Evolutionary conservation across 1,140 invertebrate genomes (phyloP).

Genomic region (Aporrectodea caliginosa): DNA sequence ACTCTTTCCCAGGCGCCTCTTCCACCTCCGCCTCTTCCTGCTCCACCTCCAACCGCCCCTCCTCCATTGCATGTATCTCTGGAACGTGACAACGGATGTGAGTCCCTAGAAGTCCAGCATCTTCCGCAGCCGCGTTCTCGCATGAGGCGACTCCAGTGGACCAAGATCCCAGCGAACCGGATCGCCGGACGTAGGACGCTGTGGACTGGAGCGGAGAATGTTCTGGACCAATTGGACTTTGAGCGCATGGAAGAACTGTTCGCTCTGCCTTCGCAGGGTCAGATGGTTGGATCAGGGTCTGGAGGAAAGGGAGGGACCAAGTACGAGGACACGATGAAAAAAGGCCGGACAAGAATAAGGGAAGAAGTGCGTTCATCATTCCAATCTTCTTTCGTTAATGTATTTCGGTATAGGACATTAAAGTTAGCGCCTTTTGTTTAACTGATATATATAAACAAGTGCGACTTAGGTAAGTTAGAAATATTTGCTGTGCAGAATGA

Average conservation of each 20-base stretch:
- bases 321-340: background rate
- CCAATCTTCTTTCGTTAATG: too few species aligned
- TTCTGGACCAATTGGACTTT: constrained; percentile 49
- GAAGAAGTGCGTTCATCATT: too few species aligned
- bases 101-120: constrained; percentile 32
- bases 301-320: constrained; percentile 38
- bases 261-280: constrained; percentile 20
- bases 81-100: constrained; percentile 15
- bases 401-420: too few species aligned
- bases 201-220: constrained; percentile 16
- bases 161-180: constrained; percentile 49
- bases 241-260: constrained; percentile 51
- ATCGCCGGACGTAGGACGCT: constrained; percentile 46
- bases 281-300: background rate
- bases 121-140: constrained; percentile 46
- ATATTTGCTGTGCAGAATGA: too few species aligned
- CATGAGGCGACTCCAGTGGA: constrained; percentile 51
- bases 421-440: too few species aligned
- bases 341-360: too few species aligned
- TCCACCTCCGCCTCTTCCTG: constrained; percentile 41
- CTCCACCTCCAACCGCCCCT: constrained; percentile 8
- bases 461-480: too few species aligned
- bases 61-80: background rate
- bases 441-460: too few species aligned
- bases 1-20: constrained; percentile 15